phyloP scores from a whole-genome alignment of 2,888 invertebrate genomes.

The Idaea straminata region DNA sequence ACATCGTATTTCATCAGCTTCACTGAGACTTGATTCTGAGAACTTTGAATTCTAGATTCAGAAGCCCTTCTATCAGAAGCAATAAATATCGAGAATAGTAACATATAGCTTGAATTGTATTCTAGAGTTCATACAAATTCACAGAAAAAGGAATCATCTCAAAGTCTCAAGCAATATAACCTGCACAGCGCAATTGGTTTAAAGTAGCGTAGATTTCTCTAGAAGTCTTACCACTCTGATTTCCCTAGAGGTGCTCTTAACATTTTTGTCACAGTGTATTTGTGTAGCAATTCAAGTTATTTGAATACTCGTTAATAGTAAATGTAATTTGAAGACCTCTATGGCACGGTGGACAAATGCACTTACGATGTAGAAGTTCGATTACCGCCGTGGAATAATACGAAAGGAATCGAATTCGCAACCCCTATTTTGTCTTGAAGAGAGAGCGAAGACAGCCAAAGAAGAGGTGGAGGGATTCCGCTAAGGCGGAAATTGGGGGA shows the following conservation, averaged over 20 bases:
- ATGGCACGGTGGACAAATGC: background rate
- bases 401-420: too few relatives aligned
- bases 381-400: too few relatives aligned
- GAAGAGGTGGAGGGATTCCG: too few relatives aligned
- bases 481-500: too few relatives aligned
- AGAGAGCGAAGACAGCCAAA: too few relatives aligned
- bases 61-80: too few relatives aligned
- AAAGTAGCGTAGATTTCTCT: conserved; percentile 30
- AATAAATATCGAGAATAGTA: too few relatives aligned
- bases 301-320: conserved; percentile 13
- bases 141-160: background rate
- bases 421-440: too few relatives aligned
- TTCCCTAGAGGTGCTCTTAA: conserved; percentile 44
- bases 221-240: conserved; percentile 40
- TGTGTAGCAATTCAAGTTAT: conserved; percentile 32
- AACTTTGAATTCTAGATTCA: too few relatives aligned
- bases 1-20: too few relatives aligned
- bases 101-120: too few relatives aligned
- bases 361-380: background rate
- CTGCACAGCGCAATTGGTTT: conserved; percentile 14
- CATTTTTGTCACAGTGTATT: conserved; percentile 55
- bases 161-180: conserved; percentile 23
- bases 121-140: background rate
- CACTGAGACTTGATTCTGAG: too few relatives aligned
- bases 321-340: background rate